These are phyloP conservation scores for Nematostella vectensis DNA, from an alignment of 92 coral and sea anemone species.

Conservation along the genomic window DNA sequence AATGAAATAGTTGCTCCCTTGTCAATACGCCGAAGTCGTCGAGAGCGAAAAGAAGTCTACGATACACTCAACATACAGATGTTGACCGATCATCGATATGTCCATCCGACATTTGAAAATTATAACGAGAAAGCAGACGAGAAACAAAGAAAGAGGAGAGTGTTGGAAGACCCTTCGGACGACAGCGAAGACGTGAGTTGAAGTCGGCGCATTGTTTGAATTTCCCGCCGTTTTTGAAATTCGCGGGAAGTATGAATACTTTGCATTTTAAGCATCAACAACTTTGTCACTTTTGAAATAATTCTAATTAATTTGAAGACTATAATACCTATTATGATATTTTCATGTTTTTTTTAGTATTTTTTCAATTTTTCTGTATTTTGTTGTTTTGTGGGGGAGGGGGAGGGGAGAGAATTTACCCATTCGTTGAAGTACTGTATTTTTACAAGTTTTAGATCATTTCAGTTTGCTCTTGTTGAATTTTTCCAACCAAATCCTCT, in stretches of 20 bases:
- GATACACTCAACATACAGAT: slow-evolving; percentile 72
- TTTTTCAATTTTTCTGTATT: too few relatives aligned
- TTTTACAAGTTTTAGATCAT: too few relatives aligned
- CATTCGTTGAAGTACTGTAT: too few relatives aligned
- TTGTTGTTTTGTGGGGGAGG: too few relatives aligned
- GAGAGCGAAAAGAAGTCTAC: slow-evolving; percentile 76
- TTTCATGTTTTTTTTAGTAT: too few relatives aligned
- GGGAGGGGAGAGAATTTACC: too few relatives aligned
- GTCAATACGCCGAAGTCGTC: slow-evolving; percentile 72
- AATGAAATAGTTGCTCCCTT: slow-evolving; percentile 17
- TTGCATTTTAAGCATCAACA: too few relatives aligned
- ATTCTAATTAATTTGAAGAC: too few relatives aligned
- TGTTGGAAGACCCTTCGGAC: slow-evolving; percentile 29
- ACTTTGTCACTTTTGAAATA: too few relatives aligned
- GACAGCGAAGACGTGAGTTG: slow-evolving; percentile 61
- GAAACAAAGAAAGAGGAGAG: slow-evolving; percentile 26
- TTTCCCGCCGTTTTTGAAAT: slow-evolving; percentile 87
- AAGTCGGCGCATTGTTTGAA: slow-evolving; percentile 44
- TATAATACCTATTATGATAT: too few relatives aligned
- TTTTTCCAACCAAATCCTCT: too few relatives aligned
- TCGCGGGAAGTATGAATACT: slow-evolving; percentile 49
- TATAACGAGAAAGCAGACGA: slow-evolving; percentile 14
- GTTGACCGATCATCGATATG: slow-evolving; percentile 59
- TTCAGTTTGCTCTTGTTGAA: too few relatives aligned
- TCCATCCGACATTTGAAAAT: slow-evolving; percentile 43